Base-by-base conservation (phyloP, 2,113 vertebrate species). In the Chlamydotis undulata region DNA sequence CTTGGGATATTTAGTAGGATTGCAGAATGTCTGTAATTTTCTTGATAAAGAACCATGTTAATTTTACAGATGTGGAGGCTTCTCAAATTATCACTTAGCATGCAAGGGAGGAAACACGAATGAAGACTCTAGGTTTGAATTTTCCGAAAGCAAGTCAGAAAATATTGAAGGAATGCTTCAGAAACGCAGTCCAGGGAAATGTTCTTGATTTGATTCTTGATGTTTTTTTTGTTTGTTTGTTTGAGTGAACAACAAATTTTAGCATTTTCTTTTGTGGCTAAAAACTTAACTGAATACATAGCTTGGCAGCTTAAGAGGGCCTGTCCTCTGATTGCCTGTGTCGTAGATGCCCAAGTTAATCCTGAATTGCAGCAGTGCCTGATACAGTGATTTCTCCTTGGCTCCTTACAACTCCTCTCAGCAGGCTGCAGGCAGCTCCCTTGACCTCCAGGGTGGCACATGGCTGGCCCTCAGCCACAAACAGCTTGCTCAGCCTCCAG, bases 391-490 rank as follows among this genome's bases (percentile, higher is more conserved):
- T 57, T 94, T 93, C 29, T 71, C 39, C 28, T 71, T 22, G 17
- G 26, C 25, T 50, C 9, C 2, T 0, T 26, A 17, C 19, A 14
- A 24, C 31, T 63, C 11, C 37, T 59, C 41, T 41, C 25, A 29
- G 31, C 7, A 33, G 3, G 3, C 19, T 49, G 15, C 24, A 67
- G 22, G 37, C 61, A 85, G 24, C 14, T 61, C 7, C 19, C 22
- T 41, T 41, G 49, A 65, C 4, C 5, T 43, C 8, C 35, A 47
- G 13, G 4, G 4, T 43, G 22, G 19, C 19, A 24, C 0, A 1
- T 53, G 26, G 7, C 61, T 80, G 50, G 22, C 12, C 14, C 28
- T 55, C 3, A 5, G 43, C 25, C 22, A 24, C 3, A 2, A 59
- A 21, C 9, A 67, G 2, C 19, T 19, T 4, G 1, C 33, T 56